These are phyloP conservation scores for Ashinkailepas kermadecensis DNA, from an alignment of 2,888 invertebrate species.

Conservation along the genomic window DNA sequence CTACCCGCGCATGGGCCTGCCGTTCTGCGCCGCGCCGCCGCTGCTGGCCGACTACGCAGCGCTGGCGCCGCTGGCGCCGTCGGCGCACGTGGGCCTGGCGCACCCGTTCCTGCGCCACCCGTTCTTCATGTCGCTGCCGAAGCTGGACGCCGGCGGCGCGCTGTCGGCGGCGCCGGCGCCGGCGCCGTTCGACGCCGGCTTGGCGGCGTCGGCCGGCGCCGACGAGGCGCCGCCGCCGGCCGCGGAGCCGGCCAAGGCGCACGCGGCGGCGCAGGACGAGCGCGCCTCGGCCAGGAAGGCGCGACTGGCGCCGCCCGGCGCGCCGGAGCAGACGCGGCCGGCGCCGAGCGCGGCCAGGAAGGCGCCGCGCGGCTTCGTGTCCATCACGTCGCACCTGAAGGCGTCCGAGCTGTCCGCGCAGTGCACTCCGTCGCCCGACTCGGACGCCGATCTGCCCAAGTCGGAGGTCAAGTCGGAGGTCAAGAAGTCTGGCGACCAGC, in stretches of 20 bases:
- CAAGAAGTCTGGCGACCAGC: slow-evolving; percentile 27
- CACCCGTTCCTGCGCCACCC: slow-evolving; percentile 56
- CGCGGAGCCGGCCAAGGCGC: not conserved
- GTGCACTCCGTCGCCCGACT: no score
- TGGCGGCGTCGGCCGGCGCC: not conserved
- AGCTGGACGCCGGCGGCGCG: not conserved
- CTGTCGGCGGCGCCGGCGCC: slow-evolving; percentile 17
- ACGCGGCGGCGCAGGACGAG: not conserved
- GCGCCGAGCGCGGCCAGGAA: slow-evolving; percentile 13
- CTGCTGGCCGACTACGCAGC: slow-evolving; percentile 50
- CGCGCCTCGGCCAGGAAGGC: not conserved
- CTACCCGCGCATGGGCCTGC: slow-evolving; percentile 51
- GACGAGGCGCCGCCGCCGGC: not conserved
- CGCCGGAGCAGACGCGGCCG: not conserved
- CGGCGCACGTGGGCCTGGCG: slow-evolving; percentile 49
- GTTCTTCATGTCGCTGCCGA: slow-evolving; percentile 51
- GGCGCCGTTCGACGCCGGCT: not conserved
- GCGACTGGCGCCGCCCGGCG: slow-evolving; percentile 24
- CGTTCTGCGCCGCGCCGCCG: slow-evolving; percentile 45
- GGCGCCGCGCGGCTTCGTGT: slow-evolving; percentile 21
- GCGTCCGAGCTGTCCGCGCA: not conserved
- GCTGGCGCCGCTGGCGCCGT: slow-evolving; percentile 34
- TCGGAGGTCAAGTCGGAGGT: slow-evolving; percentile 11
- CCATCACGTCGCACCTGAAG: not conserved
- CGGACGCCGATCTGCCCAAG: no score